Evolutionary conservation across 2,797 vertebrate genomes (phyloP).

Genomic region (Tympanoctomys barrerae): DNA sequence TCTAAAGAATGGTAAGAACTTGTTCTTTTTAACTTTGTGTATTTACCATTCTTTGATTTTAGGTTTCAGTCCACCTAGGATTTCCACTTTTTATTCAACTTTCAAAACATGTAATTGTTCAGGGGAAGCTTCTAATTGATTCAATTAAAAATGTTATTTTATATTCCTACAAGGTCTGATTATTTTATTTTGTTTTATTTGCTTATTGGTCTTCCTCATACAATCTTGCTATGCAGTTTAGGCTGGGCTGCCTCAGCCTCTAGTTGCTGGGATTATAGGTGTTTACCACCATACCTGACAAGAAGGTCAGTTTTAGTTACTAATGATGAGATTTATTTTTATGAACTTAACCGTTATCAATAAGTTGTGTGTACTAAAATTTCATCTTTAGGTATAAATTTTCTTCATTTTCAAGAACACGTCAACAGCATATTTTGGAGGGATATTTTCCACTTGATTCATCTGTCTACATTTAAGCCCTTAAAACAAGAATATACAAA

Average conservation of each 20-base stretch:
- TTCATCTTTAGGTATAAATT: not conserved
- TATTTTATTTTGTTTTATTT: not conserved
- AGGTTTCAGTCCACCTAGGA: not conserved
- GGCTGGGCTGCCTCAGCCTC: not conserved
- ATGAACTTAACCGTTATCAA: not conserved
- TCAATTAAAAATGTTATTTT: not conserved
- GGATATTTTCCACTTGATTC: not conserved
- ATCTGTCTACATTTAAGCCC: not conserved
- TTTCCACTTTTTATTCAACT: conserved; percentile 1
- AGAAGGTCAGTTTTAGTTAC: not conserved
- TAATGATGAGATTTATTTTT: not conserved
- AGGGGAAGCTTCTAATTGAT: not conserved
- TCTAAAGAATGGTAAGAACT: not conserved
- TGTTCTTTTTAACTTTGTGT: not conserved
- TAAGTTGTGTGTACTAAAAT: not conserved
- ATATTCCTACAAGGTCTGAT: not conserved
- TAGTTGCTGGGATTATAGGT: not conserved
- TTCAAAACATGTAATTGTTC: not conserved
- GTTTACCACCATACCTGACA: not conserved
- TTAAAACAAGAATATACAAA: not conserved
- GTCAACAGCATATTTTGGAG: not conserved
- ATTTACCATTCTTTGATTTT: not conserved
- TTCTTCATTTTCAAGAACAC: not conserved
- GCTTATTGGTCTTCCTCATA: not conserved
- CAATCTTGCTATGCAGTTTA: not conserved